Base-by-base conservation (phyloP, 2,888 invertebrate species). In the Willowsia nigromaculata region DNA sequence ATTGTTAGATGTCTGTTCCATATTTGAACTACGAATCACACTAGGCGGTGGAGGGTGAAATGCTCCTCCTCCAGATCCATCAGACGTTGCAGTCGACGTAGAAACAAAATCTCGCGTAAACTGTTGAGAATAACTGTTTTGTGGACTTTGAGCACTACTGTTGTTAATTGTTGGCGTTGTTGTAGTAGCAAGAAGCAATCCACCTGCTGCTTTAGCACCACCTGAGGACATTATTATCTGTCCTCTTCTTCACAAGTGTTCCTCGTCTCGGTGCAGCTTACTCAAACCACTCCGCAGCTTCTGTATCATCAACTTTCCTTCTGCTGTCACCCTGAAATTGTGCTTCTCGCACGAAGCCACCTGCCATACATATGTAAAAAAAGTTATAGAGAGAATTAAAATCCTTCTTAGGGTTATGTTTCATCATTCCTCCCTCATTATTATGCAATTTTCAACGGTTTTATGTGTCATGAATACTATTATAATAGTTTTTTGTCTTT, bases 191-290 rank as follows among this genome's bases (percentile, higher is more conserved):
- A 74, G 74, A 27, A 89, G 53, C 81, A 89, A 53, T 74, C 89
- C 89, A 27, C 89, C 89, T 11, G 85, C 89, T 80, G 89, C 81
- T 71, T 89, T 89, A 37, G 74, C 59, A 53, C 47, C 47, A 74
- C 89, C 89, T 18, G 89, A 89, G 59, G 89, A 85, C 89, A 89
- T 89, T 22, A 47, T 74, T n/a, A 27, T 74, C n/a, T n/a, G n/a
- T 74, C 33, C 15, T 74, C 25, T 40, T 9, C 11, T 13, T 43
- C 22, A 71, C 71, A 43, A 71, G 71, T 43, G 71, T 71, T 43
- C 15, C 50, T 74, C 74, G 22, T 37, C 6, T n/a, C n/a, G 13
- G 0, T 43, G n/a, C 9, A 40, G 22, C 13, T 43, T n/a, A n/a
- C 37, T 68, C 37, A 18, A 25, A n/a, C n/a, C 22, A 33, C 7